phyloP scores from a whole-genome alignment of 2,888 invertebrate genomes.

The Norana najaformis region DNA sequence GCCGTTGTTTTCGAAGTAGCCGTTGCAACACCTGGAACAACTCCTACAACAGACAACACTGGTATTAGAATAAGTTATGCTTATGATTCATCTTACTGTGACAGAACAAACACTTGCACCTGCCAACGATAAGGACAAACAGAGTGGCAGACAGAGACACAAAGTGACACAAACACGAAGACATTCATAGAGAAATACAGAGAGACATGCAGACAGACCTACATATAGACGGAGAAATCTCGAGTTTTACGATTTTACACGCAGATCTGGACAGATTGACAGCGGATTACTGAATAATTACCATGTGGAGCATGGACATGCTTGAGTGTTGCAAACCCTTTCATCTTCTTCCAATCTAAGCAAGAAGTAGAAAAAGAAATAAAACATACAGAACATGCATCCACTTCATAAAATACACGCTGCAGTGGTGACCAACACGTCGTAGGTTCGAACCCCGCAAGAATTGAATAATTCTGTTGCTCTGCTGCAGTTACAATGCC shows the following conservation, averaged over 20 bases:
- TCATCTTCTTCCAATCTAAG: neutral
- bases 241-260: too few species aligned
- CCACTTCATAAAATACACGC: neutral
- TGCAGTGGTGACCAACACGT: neutral
- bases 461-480: too few species aligned
- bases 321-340: conserved; percentile 16
- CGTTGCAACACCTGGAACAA: conserved; percentile 8
- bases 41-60: conserved; percentile 17
- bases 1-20: neutral
- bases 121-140: too few species aligned
- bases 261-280: too few species aligned
- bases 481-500: too few species aligned
- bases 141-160: too few species aligned
- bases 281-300: neutral
- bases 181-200: neutral
- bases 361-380: neutral
- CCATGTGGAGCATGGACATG: neutral
- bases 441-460: too few species aligned
- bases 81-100: neutral
- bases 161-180: neutral
- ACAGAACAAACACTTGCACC: neutral
- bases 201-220: too few species aligned
- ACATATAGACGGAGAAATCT: too few species aligned
- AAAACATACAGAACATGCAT: neutral
- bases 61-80: neutral